phyloP scores from a whole-genome alignment of 2,113 vertebrate species.

The Cygnus buccinator region DNA sequence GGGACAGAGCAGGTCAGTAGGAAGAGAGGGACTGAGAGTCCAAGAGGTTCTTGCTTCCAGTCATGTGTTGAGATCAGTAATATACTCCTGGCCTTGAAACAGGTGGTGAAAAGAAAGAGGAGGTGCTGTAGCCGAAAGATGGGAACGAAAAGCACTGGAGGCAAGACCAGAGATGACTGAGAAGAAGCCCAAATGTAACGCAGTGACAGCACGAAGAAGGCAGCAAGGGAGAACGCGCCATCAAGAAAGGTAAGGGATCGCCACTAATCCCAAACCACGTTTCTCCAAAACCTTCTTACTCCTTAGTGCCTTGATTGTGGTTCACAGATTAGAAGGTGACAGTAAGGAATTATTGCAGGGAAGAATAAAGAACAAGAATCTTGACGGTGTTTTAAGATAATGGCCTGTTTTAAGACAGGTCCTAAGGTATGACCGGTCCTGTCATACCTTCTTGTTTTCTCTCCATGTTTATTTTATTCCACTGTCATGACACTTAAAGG shows the following conservation, averaged over 20 bases:
- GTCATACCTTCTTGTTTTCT: neutral
- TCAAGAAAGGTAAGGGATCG: neutral
- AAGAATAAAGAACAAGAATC: neutral
- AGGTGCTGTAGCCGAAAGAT: neutral
- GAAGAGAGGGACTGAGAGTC: neutral
- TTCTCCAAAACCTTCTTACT: neutral
- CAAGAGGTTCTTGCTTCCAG: neutral
- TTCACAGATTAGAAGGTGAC: neutral
- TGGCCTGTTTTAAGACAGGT: neutral
- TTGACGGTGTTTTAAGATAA: neutral
- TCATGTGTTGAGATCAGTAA: neutral
- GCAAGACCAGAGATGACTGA: neutral
- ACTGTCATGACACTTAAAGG: neutral
- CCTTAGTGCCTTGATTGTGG: neutral
- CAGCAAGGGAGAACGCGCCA: neutral
- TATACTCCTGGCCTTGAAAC: neutral
- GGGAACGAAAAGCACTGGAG: neutral
- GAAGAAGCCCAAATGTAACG: neutral
- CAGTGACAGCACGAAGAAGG: neutral
- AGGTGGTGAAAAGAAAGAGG: neutral
- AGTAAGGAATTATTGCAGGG: neutral
- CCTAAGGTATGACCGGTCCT: fast-evolving
- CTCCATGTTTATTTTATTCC: neutral
- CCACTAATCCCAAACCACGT: neutral
- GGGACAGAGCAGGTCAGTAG: neutral